phyloP scores from a whole-genome alignment of 1,140 invertebrate species.

The Drosophila serrata region DNA sequence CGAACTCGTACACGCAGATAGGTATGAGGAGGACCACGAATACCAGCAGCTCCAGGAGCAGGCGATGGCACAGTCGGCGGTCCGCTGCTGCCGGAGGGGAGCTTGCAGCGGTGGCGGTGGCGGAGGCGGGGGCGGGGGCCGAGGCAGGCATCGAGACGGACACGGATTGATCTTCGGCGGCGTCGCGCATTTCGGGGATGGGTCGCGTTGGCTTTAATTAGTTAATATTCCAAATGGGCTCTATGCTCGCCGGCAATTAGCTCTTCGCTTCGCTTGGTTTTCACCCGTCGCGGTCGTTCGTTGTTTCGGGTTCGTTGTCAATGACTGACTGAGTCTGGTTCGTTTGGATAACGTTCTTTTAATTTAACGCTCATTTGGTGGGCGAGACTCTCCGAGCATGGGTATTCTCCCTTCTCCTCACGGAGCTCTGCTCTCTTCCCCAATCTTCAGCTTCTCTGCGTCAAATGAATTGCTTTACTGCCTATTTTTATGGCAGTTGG shows the following conservation, averaged over 20 bases:
- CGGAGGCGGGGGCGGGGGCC: not conserved
- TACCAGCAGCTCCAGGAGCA: constrained; percentile 68
- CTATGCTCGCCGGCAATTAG: constrained; percentile 62
- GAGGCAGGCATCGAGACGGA: constrained; percentile 3
- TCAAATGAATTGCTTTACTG: constrained; percentile 46
- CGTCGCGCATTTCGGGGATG: constrained; percentile 57
- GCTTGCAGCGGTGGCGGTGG: not conserved
- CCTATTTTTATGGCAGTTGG: constrained; percentile 25
- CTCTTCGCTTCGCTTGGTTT: constrained; percentile 57
- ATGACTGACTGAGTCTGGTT: constrained; percentile 67
- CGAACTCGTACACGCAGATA: constrained; percentile 90
- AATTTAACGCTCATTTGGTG: constrained; percentile 74
- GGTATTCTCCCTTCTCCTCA: constrained; percentile 8
- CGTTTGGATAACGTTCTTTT: constrained; percentile 76
- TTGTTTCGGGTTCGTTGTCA: constrained; percentile 75
- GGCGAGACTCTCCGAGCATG: constrained; percentile 27
- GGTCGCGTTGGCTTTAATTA: constrained; percentile 60
- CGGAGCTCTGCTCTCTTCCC: not conserved
- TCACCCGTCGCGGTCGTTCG: constrained; percentile 60
- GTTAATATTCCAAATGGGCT: constrained; percentile 71
- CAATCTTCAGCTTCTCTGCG: constrained; percentile 17
- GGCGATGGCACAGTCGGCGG: constrained; percentile 39
- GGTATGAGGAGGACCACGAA: constrained; percentile 85
- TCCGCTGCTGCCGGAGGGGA: constrained; percentile 19
- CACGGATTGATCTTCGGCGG: constrained; percentile 42